Conservation (phyloP, 2,113 vertebrate genomes). For the Trinectes maculatus region DNA sequence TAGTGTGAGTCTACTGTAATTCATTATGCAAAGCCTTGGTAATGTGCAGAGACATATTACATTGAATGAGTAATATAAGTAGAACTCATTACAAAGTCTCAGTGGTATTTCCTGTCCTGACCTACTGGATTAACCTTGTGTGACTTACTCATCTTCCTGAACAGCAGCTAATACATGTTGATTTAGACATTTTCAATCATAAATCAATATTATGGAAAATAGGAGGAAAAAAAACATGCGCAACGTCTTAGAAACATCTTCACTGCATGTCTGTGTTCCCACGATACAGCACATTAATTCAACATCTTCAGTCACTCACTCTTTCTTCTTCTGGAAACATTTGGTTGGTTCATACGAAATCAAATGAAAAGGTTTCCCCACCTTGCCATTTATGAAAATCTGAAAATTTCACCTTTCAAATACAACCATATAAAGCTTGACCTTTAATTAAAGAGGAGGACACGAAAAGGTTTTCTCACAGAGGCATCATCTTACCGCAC, state of each 20-base stretch:
- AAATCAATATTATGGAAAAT: not conserved
- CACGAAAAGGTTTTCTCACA: conserved; percentile 10
- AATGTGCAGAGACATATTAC: conserved; percentile 40
- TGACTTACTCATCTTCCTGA: not conserved
- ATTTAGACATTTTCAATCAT: not conserved
- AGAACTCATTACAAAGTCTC: conserved; percentile 34
- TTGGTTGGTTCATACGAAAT: not conserved
- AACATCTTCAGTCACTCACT: not conserved
- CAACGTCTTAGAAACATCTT: no score
- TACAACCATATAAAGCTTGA: not conserved
- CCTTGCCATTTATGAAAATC: not conserved
- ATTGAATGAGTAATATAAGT: conserved; percentile 32
- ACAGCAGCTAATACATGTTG: not conserved
- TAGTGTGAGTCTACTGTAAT: conserved; percentile 35
- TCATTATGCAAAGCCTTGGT: conserved; percentile 48
- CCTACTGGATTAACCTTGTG: conserved; percentile 5
- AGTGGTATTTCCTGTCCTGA: conserved; percentile 10
- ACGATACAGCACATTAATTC: conserved; percentile 2
- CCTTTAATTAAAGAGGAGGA: conserved; percentile 40
- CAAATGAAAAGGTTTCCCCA: not conserved
- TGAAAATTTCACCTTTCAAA: conserved; percentile 22
- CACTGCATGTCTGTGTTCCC: not conserved
- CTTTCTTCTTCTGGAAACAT: not conserved
- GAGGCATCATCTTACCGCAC: not conserved
- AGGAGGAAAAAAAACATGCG: not conserved